Conservation (phyloP, 2,888 invertebrate genomes). For the Lepidocyrtinus sp. region DNA sequence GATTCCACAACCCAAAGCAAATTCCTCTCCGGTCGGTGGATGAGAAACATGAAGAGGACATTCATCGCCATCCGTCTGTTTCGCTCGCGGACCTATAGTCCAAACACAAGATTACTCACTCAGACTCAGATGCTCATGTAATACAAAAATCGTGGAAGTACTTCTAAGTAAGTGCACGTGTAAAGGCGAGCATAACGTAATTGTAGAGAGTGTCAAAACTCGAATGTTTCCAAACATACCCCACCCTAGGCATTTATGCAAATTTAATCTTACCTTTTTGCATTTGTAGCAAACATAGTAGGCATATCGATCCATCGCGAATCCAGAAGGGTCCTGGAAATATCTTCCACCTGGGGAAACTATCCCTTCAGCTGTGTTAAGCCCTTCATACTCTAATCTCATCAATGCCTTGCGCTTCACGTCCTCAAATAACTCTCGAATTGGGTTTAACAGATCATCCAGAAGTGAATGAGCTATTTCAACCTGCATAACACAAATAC, state of each 20-base stretch:
- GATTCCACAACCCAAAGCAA: conserved; percentile 97
- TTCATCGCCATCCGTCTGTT: conserved; percentile 93
- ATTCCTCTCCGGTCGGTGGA: conserved; percentile 98
- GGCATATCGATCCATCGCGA: conserved; percentile 98
- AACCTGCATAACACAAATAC: conserved; percentile 75
- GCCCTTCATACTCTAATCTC: conserved; percentile 96
- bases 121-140: no score
- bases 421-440: conserved; percentile 87
- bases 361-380: conserved; percentile 82
- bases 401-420: conserved; percentile 94
- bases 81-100: conserved; percentile 95
- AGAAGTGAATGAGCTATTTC: conserved; percentile 89
- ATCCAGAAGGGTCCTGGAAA: conserved; percentile 85
- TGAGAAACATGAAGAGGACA: conserved; percentile 97
- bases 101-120: no score
- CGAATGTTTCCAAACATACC: not conserved
- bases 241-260: not conserved
- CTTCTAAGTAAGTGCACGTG: no score
- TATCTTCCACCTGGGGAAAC: conserved; percentile 79
- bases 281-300: conserved; percentile 99
- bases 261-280: conserved; percentile 75
- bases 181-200: no score
- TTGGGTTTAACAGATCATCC: conserved; percentile 83
- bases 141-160: no score
- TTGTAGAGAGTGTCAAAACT: no score